Evolutionary conservation across 35 echinoderm and acorn worm genomes (phyloP).

Genomic region (Ophiothrix spiculata): DNA sequence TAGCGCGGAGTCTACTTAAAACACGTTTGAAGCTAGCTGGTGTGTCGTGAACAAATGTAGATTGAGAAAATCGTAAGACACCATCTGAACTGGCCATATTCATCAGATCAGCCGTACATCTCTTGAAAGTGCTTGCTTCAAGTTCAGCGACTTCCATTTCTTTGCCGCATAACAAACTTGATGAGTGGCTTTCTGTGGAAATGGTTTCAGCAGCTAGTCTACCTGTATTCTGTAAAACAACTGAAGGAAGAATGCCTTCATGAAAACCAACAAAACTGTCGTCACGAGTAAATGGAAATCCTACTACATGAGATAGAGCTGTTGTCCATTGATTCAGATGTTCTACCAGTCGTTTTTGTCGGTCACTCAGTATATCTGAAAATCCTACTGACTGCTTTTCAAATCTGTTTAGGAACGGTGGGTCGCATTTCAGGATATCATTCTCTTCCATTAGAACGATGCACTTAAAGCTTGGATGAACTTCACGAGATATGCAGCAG

Average conservation of each 20-base stretch:
- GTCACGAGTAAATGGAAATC: not conserved
- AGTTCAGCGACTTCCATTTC: not conserved
- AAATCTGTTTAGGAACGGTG: conserved; percentile 37
- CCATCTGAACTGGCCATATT: not conserved
- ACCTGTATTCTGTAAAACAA: conserved; percentile 10
- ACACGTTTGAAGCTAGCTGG: not conserved
- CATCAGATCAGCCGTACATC: not conserved
- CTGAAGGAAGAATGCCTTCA: not conserved
- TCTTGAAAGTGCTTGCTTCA: not conserved
- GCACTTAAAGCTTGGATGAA: conserved; percentile 23
- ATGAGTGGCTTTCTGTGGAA: not conserved
- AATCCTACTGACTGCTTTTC: conserved; percentile 32
- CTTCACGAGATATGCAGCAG: not conserved
- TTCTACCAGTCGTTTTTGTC: not conserved
- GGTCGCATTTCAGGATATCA: conserved; percentile 16
- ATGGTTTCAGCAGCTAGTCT: no score
- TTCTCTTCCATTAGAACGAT: conserved; percentile 28
- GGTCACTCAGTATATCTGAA: conserved; percentile 2
- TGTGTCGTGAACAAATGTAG: not conserved
- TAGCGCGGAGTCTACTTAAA: not conserved
- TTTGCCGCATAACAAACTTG: not conserved
- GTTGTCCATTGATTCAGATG: conserved; percentile 3
- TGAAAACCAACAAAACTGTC: not conserved
- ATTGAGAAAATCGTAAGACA: not conserved
- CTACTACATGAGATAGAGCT: not conserved